Evolutionary conservation across 2,113 vertebrate genomes (phyloP).

Genomic region (Naja naja): DNA sequence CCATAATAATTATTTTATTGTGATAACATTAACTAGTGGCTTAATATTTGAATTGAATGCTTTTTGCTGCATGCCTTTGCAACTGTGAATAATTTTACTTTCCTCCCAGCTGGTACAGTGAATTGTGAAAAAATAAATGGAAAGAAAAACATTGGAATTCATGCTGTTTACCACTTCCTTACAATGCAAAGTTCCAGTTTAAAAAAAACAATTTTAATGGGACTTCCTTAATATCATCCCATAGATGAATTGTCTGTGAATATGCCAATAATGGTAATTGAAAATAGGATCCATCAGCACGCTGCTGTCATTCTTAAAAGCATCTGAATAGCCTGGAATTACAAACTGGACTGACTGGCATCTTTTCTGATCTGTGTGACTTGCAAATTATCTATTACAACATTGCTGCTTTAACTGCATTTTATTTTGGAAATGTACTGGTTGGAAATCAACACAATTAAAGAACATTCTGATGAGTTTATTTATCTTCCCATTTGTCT

Average conservation of each 20-base stretch:
- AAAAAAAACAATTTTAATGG: background rate
- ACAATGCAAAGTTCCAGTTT: background rate
- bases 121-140: constrained; percentile 42
- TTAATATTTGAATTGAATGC: constrained; percentile 58
- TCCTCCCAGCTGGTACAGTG: constrained; percentile 43
- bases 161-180: constrained; percentile 25
- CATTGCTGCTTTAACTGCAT: constrained; percentile 2
- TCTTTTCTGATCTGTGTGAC: constrained; percentile 26
- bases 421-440: constrained; percentile 44
- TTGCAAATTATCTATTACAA: constrained; percentile 9
- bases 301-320: constrained; percentile 12
- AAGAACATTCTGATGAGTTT: constrained; percentile 25
- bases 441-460: constrained; percentile 23
- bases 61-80: constrained; percentile 55
- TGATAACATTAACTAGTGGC: constrained; percentile 55
- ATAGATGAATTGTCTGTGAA: background rate
- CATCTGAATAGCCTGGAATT: constrained; percentile 19
- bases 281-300: background rate
- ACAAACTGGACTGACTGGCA: background rate
- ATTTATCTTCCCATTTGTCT: background rate
- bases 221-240: background rate
- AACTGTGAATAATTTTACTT: constrained; percentile 56
- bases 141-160: constrained; percentile 41
- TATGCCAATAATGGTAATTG: constrained; percentile 7
- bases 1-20: constrained; percentile 45